Percentiles rank a stretch among this genome's conserved stretches.
Conservation (phyloP, 2,113 vertebrate genomes). For the Arenaria interpres region DNA sequence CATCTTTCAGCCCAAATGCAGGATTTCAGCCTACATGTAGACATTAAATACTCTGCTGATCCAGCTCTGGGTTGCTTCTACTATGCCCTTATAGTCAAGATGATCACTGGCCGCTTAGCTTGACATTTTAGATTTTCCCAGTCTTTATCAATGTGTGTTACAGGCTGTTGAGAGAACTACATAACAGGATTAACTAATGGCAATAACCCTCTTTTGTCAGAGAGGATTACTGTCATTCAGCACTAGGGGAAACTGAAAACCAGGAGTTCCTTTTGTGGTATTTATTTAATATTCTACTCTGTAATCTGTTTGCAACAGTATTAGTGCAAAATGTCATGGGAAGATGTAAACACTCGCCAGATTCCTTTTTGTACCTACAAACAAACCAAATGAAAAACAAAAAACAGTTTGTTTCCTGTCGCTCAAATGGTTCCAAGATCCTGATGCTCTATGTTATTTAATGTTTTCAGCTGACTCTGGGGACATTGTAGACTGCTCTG, state of each 20-base stretch:
- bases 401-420: constrained; percentile 55
- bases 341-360: constrained; percentile 76
- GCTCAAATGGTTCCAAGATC: constrained; percentile 56
- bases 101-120: not conserved
- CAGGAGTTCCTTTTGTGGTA: constrained; percentile 66
- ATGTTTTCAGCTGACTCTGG: constrained; percentile 49
- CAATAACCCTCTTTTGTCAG: constrained; percentile 72
- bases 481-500: constrained; percentile 37
- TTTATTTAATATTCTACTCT: constrained; percentile 78
- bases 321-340: constrained; percentile 76
- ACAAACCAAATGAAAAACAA: constrained; percentile 66
- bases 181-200: constrained; percentile 72
- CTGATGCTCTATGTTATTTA: constrained; percentile 49
- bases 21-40: not conserved
- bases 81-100: not conserved
- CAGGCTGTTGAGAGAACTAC: constrained; percentile 52
- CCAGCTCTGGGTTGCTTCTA: not conserved
- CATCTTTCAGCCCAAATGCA: not conserved
- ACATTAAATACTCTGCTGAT: not conserved
- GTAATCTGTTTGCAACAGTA: constrained; percentile 76
- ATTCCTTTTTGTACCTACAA: constrained; percentile 74
- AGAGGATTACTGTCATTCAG: constrained; percentile 76
- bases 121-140: constrained; percentile 60
- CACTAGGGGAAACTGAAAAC: constrained; percentile 63
- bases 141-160: constrained; percentile 66